Percentiles rank a stretch among this genome's conserved stretches.
Conservation (phyloP, 2,113 vertebrate genomes). For the Nerophis lumbriciformis region DNA sequence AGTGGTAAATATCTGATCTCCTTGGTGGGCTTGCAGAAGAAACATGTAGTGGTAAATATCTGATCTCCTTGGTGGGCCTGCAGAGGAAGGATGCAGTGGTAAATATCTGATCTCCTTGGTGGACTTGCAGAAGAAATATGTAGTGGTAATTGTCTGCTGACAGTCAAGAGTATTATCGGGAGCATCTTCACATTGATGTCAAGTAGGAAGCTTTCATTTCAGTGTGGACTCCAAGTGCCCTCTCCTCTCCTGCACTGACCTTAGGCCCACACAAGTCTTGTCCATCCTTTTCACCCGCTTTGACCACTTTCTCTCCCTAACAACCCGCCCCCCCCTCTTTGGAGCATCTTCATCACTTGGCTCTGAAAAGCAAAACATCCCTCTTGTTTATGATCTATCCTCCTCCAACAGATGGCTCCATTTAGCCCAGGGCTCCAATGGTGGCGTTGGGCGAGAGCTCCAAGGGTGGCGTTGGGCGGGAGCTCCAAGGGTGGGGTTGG, state of each 20-base stretch:
- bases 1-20: too few relatives aligned
- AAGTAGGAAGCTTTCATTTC: constrained; percentile 46
- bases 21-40: too few relatives aligned
- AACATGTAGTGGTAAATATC: too few relatives aligned
- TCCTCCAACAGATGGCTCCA: constrained; percentile 67
- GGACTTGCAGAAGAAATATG: too few relatives aligned
- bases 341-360: too few relatives aligned
- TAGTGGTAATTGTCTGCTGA: too few relatives aligned
- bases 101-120: too few relatives aligned
- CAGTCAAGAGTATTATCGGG: constrained; percentile 48
- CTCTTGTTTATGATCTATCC: too few relatives aligned
- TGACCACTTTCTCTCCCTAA: constrained; percentile 28
- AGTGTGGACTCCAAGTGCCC: constrained; percentile 17
- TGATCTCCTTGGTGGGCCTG: too few relatives aligned
- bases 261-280: constrained; percentile 42
- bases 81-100: too few relatives aligned
- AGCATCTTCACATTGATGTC: constrained; percentile 59
- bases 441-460: constrained; percentile 59
- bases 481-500: too few relatives aligned
- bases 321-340: too few relatives aligned
- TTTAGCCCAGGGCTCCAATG: constrained; percentile 62
- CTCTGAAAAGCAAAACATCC: constrained; percentile 14
- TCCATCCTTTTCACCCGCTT: constrained; percentile 40
- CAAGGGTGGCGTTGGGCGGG: background rate
- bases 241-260: constrained; percentile 26